Conservation (phyloP, 2,888 invertebrate genomes). For the Sthenelais limicola region DNA sequence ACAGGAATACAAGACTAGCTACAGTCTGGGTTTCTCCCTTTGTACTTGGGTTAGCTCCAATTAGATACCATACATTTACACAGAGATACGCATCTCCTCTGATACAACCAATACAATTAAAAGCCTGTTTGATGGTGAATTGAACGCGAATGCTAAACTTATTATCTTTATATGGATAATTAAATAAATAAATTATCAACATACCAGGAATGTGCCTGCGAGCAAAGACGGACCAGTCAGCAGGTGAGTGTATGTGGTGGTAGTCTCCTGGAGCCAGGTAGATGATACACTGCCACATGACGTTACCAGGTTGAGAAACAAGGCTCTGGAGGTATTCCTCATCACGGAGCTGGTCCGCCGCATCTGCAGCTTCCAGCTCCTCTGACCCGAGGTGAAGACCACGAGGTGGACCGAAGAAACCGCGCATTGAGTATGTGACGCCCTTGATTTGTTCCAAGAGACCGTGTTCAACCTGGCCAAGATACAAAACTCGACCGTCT, state of each 20-base stretch:
- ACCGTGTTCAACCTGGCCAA: slow-evolving; percentile 88
- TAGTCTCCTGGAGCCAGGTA: slow-evolving; percentile 99
- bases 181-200: slow-evolving; percentile 34
- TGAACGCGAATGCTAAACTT: no score
- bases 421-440: slow-evolving; percentile 89
- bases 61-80: no score
- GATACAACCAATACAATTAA: no score
- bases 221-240: slow-evolving; percentile 88
- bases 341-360: slow-evolving; percentile 4
- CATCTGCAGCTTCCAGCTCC: background rate
- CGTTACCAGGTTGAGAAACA: slow-evolving; percentile 63
- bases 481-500: slow-evolving; percentile 92
- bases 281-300: slow-evolving; percentile 93
- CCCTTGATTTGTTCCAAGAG: slow-evolving; percentile 97
- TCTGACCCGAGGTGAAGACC: slow-evolving; percentile 1
- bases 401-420: slow-evolving; percentile 81
- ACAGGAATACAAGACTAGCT: no score
- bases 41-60: no score
- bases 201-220: slow-evolving; percentile 94
- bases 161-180: no score
- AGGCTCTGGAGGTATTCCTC: slow-evolving; percentile 54
- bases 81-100: no score
- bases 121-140: no score
- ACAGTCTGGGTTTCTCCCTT: no score
- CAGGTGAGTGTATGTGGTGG: slow-evolving; percentile 94